phyloP scores from a whole-genome alignment of 2,113 vertebrate genomes.

The Austrofundulus limnaeus region DNA sequence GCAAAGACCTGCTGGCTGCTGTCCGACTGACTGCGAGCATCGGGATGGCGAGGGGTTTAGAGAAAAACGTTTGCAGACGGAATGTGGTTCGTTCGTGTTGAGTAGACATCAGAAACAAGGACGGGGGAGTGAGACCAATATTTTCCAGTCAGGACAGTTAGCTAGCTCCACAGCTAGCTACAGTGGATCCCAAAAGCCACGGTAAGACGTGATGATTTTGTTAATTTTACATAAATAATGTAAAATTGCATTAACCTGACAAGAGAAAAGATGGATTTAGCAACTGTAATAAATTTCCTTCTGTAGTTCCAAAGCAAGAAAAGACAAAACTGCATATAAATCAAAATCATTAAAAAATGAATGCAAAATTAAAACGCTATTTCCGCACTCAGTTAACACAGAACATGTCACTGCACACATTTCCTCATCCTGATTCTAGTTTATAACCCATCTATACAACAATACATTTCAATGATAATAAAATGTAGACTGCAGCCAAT shows the following conservation, averaged over 20 bases:
- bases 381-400: too few species aligned
- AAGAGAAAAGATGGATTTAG: too few species aligned
- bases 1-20: slow-evolving; percentile 27
- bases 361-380: too few species aligned
- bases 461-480: too few species aligned
- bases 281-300: too few species aligned
- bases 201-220: slow-evolving; percentile 65
- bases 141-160: slow-evolving; percentile 73
- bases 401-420: too few species aligned
- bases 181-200: slow-evolving; percentile 78
- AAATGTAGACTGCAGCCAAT: too few species aligned
- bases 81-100: slow-evolving; percentile 61
- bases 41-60: slow-evolving; percentile 58
- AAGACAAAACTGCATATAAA: too few species aligned
- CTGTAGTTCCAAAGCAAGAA: too few species aligned
- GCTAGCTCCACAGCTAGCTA: slow-evolving; percentile 77
- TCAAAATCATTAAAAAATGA: too few species aligned
- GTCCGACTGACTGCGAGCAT: slow-evolving; percentile 40
- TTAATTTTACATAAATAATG: slow-evolving; percentile 36
- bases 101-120: slow-evolving; percentile 59
- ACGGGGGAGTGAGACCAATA: slow-evolving; percentile 60
- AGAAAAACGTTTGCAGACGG: slow-evolving; percentile 34
- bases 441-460: too few species aligned
- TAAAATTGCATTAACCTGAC: slow-evolving; percentile 10
- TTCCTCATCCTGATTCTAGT: too few species aligned